Evolutionary conservation across 2,888 invertebrate genomes (phyloP), one percentile per base, ranked within the genome.

Genomic region (Hesperia comma): DNA sequence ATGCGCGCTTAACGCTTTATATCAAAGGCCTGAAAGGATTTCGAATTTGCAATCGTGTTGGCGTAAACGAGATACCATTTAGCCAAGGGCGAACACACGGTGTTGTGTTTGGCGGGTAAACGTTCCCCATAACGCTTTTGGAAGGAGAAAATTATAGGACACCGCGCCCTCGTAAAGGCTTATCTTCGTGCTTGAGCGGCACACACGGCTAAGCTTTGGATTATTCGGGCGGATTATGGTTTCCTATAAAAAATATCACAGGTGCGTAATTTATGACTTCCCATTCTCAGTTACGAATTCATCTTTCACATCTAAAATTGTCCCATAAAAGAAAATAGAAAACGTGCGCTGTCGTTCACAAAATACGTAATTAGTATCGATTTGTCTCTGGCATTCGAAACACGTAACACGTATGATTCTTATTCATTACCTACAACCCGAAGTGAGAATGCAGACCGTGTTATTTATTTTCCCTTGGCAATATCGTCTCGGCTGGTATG

Each of bases 11-110:
- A 84, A 85, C 81, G 81, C 79, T 79, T 76, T 74, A 83, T 80
- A 86, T 90, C 87, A 88, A 85, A 88, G 82, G 80, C 80, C 78
- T 83, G 79, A 85, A 86, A 87, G 86, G 85, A 81, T 82, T 85
- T 82, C 79, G 85, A 86, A 86, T 86, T 86, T 77, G 84, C 86
- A 87, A 87, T 87, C 86, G 84, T 81, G 84, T 87, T 86, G 84
- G 82, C 80, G 81, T 85, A 85, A 88, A 88, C 87, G 82, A 88
- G 86, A 87, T 84, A 86, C 82, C 78, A 86, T 90, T 88, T 85
- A 85, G 88, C 91, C 88, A 83, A 84, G 74, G 89, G 91, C 89
- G 75, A 82, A 81, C 75, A 78, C 78, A 81, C 77, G 72, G 75
- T 56, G 76, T 78, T 80, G 77, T 81, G 79, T 84, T 81, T 79